Evolutionary conservation across 2,888 invertebrate genomes (phyloP).

Genomic region (Epiblema foenella): DNA sequence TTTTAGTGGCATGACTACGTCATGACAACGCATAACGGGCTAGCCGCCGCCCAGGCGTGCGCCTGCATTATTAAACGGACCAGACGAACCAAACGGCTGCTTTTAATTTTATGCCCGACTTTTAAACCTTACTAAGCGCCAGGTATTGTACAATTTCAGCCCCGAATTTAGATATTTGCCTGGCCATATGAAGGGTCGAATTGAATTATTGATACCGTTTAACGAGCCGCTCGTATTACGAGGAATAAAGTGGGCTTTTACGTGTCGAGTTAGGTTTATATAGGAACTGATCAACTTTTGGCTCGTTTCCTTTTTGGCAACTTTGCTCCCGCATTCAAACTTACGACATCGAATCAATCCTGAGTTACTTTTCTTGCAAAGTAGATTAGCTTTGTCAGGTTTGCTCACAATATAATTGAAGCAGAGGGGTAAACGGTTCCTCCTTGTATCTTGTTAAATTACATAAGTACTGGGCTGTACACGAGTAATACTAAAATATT

Average conservation of each 20-base stretch:
- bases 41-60: constrained; percentile 40
- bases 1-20: constrained; percentile 53
- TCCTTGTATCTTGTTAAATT: no score
- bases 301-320: background rate
- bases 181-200: constrained; percentile 41
- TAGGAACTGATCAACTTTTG: constrained; percentile 10
- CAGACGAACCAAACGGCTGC: constrained; percentile 56
- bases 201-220: constrained; percentile 43
- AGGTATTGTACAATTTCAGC: constrained; percentile 8
- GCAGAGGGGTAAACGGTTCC: background rate
- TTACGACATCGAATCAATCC: background rate
- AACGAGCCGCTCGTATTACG: constrained; percentile 18
- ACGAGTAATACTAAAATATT: no score
- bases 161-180: constrained; percentile 33
- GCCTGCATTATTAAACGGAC: constrained; percentile 70
- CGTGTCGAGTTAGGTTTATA: constrained; percentile 4
- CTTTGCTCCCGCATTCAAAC: background rate
- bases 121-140: constrained; percentile 54
- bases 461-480: no score
- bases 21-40: constrained; percentile 68
- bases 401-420: background rate
- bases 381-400: background rate
- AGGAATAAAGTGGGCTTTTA: constrained; percentile 36
- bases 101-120: constrained; percentile 62
- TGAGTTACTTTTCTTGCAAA: background rate